Base-by-base conservation (phyloP, 1,140 invertebrate genomes). In the Meteorus sp. region DNA sequence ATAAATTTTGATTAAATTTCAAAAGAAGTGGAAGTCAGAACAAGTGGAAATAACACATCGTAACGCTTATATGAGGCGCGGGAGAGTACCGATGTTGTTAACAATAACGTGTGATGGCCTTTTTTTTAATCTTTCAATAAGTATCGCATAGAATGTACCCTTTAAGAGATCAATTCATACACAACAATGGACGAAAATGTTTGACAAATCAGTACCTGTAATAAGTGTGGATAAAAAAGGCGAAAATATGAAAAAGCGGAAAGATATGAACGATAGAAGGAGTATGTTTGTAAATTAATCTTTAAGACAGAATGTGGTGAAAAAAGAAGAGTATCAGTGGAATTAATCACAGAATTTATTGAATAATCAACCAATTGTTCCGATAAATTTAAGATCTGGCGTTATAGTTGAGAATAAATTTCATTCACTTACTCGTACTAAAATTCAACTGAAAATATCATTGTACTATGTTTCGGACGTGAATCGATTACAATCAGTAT, bases 191-290 rank as follows among this genome's bases (percentile, higher is more conserved):
- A 43, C 37, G 54, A 56, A 39, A 62, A 63, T 58, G 48, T 31
- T 63, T 61, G 53, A 45, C 54, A 68, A 70, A 66, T 62, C 62
- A 70, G 65, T 72, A 70, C 70, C 70, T 70, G 67, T 65, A 66
- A 64, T 59, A 60, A 67, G 67, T 66, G 62, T 59, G 58, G 66
- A 59, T 65, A 64, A 61, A 41, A 47, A 41, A 61, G 25, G 50
- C 48, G 51, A 44, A 17, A 44, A 11, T 20, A 11, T 44, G 19
- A 44, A 44, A 20, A 37, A 60, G 29, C 13, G 50, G 45, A 25
- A 47, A 22, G 59, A 37, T 51, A 55, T 15, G 47, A 11, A 15
- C 55, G 50, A 60, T 25, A 53, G 51, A 29, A 58, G 51, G 55
- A 60, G 58, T 48, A 59, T 44, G 47, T 60, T 66, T 62, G 47